phyloP scores from a whole-genome alignment of 2,113 vertebrate genomes.

The Ameiurus melas region DNA sequence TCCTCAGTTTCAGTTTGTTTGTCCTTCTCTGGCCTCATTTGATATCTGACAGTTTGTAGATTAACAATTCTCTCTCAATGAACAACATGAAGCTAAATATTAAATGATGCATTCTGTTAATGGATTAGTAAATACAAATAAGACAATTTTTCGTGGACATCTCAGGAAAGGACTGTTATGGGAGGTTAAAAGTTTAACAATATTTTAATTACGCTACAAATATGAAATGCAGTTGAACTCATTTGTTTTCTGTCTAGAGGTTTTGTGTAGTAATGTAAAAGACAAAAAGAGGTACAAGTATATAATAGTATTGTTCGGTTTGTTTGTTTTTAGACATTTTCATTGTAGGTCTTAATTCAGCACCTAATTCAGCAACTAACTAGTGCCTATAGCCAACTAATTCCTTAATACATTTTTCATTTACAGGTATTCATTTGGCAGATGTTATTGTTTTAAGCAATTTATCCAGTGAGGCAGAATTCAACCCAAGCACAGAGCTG shows the following conservation, averaged over 20 bases:
- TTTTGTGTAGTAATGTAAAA: neutral
- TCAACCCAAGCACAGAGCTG: neutral
- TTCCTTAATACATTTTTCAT: neutral
- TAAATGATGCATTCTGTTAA: neutral
- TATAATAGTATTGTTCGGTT: neutral
- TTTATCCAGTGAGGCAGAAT: neutral
- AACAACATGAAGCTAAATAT: neutral
- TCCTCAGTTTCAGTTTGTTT: slow-evolving; percentile 14
- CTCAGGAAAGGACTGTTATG: neutral
- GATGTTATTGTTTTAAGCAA: neutral
- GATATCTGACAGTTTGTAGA: neutral
- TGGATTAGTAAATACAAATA: neutral
- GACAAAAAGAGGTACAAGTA: neutral
- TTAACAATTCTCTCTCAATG: slow-evolving; percentile 1
- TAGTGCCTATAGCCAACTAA: neutral
- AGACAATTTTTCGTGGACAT: neutral
- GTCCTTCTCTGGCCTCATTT: slow-evolving; percentile 34
- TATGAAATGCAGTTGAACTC: neutral
- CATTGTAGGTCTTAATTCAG: neutral
- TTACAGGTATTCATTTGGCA: neutral
- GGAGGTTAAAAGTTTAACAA: neutral
- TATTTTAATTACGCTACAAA: neutral
- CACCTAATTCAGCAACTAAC: neutral
- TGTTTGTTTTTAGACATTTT: neutral
- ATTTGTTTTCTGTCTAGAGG: neutral